Conservation (phyloP, 2,888 invertebrate genomes). For the Drosophila sordidula region DNA sequence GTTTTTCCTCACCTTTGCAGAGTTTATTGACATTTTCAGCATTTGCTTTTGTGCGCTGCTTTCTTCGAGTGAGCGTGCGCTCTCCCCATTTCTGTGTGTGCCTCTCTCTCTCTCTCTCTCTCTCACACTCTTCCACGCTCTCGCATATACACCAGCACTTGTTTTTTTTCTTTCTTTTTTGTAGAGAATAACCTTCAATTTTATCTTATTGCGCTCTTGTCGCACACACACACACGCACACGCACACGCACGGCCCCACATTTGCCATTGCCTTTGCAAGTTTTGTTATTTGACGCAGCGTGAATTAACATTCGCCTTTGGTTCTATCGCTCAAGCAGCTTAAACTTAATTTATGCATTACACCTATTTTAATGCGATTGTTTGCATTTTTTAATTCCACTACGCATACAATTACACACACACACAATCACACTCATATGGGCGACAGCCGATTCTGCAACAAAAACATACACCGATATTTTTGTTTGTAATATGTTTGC, state of each 20-base stretch:
- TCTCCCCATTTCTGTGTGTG: conserved; percentile 49
- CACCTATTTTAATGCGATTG: conserved; percentile 33
- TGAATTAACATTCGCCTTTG: conserved; percentile 53
- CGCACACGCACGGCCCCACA: conserved; percentile 39
- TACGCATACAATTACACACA: conserved; percentile 33
- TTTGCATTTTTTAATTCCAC: conserved; percentile 45
- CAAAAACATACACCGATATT: conserved; percentile 30
- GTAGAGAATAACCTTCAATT: conserved; percentile 76
- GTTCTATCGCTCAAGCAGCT: conserved; percentile 38
- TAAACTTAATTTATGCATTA: conserved; percentile 40
- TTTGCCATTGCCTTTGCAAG: conserved; percentile 33
- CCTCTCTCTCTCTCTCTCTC: conserved; percentile 24
- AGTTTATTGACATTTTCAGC: conserved; percentile 82
- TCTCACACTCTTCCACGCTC: conserved; percentile 42
- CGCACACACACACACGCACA: conserved; percentile 29
- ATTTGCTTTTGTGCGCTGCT: conserved; percentile 75
- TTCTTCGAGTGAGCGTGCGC: conserved; percentile 69
- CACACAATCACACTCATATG: conserved; percentile 39
- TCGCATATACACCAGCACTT: conserved; percentile 49
- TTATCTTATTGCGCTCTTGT: conserved; percentile 74
- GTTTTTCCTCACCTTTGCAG: conserved; percentile 81
- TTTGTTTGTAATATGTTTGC: conserved; percentile 10
- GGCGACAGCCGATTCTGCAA: conserved; percentile 30
- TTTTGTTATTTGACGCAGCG: conserved; percentile 48
- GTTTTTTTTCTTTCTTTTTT: conserved; percentile 45